These are phyloP conservation scores for Drosophila sturtevanti DNA, from an alignment of 1,140 invertebrate species.

Conservation along the genomic window DNA sequence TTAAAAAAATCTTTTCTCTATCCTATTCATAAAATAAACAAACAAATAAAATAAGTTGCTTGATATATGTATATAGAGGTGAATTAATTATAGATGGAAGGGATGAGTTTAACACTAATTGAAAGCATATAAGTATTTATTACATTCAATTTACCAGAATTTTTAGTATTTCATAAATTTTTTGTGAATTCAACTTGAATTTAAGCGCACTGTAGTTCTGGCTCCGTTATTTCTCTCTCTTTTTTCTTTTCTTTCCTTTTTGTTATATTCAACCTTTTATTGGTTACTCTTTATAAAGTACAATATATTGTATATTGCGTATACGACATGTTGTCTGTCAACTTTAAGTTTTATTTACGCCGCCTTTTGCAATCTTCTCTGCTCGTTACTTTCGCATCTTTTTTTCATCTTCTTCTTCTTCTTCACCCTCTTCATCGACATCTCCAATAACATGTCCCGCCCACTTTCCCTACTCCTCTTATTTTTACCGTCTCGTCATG, in stretches of 20 bases:
- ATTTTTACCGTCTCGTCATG: neutral
- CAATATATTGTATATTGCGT: slow-evolving; percentile 33
- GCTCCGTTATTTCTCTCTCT: neutral
- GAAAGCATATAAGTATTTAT: neutral
- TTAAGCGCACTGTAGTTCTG: neutral
- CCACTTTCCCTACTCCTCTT: neutral
- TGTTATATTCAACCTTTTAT: neutral
- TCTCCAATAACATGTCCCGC: neutral
- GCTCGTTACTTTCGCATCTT: neutral
- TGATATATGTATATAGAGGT: too few species aligned
- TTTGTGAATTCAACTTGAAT: neutral
- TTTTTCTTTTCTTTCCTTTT: neutral
- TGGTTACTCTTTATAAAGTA: neutral
- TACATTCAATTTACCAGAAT: neutral
- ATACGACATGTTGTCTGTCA: slow-evolving; percentile 53
- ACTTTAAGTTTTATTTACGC: slow-evolving; percentile 41
- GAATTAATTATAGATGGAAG: too few species aligned
- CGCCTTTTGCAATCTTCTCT: neutral
- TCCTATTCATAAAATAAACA: neutral
- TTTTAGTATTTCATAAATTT: neutral
- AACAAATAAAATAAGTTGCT: too few species aligned
- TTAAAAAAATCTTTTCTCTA: neutral
- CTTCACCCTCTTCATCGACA: neutral
- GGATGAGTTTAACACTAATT: too few species aligned
- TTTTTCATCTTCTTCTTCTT: too few species aligned